phyloP scores from a whole-genome alignment of 2,888 invertebrate genomes.

The Stenodema calcarata region DNA sequence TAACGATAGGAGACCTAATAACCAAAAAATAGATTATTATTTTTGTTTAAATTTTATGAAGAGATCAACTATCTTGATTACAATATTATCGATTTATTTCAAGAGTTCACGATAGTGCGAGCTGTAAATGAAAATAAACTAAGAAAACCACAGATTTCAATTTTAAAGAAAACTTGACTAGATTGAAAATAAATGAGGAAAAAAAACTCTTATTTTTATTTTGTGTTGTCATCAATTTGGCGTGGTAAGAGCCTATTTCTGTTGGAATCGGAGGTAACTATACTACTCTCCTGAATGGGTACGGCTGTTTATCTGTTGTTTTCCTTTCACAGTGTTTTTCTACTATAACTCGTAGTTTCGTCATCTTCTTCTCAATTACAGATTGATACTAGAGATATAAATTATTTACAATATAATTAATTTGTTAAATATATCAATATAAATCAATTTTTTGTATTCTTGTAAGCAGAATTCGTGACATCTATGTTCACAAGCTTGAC shows the following conservation, averaged over 20 bases:
- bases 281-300: background rate
- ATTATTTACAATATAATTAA: constrained; percentile 26
- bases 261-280: background rate
- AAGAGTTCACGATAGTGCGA: background rate
- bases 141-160: constrained; percentile 10
- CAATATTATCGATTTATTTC: background rate
- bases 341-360: constrained; percentile 10
- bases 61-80: background rate
- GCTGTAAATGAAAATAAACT: background rate
- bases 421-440: background rate
- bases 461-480: background rate
- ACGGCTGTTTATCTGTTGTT: constrained; percentile 26
- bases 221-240: background rate
- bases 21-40: background rate
- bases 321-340: constrained; percentile 20
- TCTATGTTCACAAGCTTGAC: background rate
- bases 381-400: constrained; percentile 28
- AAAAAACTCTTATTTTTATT: background rate
- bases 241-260: background rate
- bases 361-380: background rate
- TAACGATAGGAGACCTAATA: background rate
- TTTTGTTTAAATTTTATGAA: background rate
- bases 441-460: background rate
- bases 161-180: background rate
- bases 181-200: background rate